phyloP scores from a whole-genome alignment of 2,797 vertebrate species.

The Chrysocyon brachyurus region DNA sequence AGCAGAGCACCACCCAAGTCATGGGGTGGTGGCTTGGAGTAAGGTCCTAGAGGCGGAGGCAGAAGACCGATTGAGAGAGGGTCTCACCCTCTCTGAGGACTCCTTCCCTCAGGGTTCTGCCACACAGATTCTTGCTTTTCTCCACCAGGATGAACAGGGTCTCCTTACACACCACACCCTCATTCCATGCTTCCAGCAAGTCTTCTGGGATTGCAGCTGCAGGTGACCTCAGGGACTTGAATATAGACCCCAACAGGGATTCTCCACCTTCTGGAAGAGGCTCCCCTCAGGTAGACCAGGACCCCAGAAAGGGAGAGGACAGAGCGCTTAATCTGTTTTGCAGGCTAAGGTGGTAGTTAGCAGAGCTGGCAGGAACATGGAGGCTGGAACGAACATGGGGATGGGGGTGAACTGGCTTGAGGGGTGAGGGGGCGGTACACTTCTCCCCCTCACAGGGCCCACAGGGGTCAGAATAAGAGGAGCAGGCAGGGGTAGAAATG shows the following conservation, averaged over 20 bases:
- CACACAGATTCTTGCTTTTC: conserved; percentile 11
- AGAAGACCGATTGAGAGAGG: background rate
- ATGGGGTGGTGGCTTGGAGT: background rate
- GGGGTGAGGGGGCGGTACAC: background rate
- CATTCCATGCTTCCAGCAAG: background rate
- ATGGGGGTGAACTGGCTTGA: background rate
- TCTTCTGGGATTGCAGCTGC: background rate
- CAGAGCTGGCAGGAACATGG: background rate
- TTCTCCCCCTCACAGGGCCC: background rate
- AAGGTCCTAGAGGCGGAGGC: background rate
- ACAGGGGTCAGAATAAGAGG: background rate
- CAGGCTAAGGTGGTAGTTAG: conserved; percentile 31
- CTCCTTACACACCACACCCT: background rate
- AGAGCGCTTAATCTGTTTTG: background rate
- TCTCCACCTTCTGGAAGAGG: conserved; percentile 20
- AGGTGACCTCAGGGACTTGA: background rate
- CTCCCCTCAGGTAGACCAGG: background rate
- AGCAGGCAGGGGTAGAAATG: background rate
- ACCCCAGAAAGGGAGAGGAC: background rate
- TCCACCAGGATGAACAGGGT: background rate
- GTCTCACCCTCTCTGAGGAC: background rate
- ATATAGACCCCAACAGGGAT: background rate
- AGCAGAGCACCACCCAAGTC: background rate
- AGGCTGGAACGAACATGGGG: background rate
- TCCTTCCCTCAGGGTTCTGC: conserved; percentile 32